Conservation (phyloP, 2,113 vertebrate genomes). For the Xiphias gladius region DNA sequence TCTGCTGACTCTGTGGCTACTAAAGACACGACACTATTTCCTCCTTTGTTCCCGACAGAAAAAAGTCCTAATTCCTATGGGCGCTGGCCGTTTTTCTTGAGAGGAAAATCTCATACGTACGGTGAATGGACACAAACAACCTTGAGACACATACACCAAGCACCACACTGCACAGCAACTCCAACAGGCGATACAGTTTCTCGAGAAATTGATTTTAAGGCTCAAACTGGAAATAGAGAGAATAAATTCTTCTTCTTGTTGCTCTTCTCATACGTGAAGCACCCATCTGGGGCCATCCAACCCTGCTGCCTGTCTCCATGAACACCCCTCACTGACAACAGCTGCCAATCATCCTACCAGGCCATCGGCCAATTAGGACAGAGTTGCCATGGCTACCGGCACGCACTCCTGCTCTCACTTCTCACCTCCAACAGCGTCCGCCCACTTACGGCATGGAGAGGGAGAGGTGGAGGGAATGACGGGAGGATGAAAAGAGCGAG, state of each 20-base stretch:
- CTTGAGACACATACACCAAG: not conserved
- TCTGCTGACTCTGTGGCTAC: not conserved
- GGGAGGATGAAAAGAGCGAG: slow-evolving; percentile 12
- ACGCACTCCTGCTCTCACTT: slow-evolving; percentile 70
- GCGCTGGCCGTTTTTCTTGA: not conserved
- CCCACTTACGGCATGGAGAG: slow-evolving; percentile 73
- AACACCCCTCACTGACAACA: slow-evolving; percentile 71
- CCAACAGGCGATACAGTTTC: not conserved
- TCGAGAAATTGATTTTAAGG: slow-evolving; percentile 22
- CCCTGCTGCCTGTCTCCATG: slow-evolving; percentile 54
- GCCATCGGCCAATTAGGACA: slow-evolving; percentile 77
- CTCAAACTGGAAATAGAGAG: slow-evolving; percentile 16
- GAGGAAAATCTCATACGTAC: not conserved
- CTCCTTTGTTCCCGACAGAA: not conserved
- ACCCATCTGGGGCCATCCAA: slow-evolving; percentile 69
- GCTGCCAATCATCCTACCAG: slow-evolving; percentile 77
- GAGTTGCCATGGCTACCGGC: slow-evolving; percentile 74
- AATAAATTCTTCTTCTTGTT: slow-evolving; percentile 22
- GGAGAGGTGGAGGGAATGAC: slow-evolving; percentile 36
- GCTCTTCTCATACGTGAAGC: slow-evolving; percentile 34
- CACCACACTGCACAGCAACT: not conserved
- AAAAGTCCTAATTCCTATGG: not conserved
- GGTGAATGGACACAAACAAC: slow-evolving; percentile 1
- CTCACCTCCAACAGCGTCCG: slow-evolving; percentile 74
- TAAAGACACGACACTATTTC: not conserved